A percentile compares a stretch with the other conserved stretches of the same genome.
These are phyloP conservation scores for Tryphoninae sp. DNA, from an alignment of 2,888 invertebrate species.

Conservation along the genomic window DNA sequence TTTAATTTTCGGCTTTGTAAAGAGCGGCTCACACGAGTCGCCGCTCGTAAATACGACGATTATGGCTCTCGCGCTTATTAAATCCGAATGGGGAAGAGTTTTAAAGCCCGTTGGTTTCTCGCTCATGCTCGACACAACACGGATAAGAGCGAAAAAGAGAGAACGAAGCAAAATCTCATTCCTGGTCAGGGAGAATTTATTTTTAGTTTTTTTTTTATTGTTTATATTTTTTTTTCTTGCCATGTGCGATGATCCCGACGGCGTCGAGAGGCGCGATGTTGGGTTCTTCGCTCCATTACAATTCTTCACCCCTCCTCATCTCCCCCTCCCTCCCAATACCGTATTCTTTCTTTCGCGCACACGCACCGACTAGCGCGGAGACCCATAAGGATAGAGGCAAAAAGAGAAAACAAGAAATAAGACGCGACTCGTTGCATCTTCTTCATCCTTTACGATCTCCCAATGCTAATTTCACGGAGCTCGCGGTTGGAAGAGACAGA, in stretches of 20 bases:
- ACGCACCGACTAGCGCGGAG: slow-evolving; percentile 65
- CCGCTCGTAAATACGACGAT: slow-evolving; percentile 79
- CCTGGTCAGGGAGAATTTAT: slow-evolving; percentile 17
- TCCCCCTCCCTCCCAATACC: slow-evolving; percentile 62
- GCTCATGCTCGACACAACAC: slow-evolving; percentile 21
- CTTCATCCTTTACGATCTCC: slow-evolving; percentile 77
- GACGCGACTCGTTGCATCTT: slow-evolving; percentile 61
- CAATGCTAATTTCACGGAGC: slow-evolving; percentile 81
- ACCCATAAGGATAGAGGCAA: slow-evolving; percentile 62
- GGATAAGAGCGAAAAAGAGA: slow-evolving; percentile 2
- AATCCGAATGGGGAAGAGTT: slow-evolving; percentile 69
- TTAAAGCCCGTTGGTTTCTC: slow-evolving; percentile 46
- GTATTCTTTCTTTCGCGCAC: slow-evolving; percentile 62
- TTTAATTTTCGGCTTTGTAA: slow-evolving; percentile 73
- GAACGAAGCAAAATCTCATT: slow-evolving; percentile 52
- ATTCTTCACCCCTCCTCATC: slow-evolving; percentile 49
- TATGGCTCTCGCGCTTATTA: slow-evolving; percentile 78
- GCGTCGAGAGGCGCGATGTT: slow-evolving; percentile 27
- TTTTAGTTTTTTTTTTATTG: slow-evolving; percentile 22
- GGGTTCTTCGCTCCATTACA: slow-evolving; percentile 58
- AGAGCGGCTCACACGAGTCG: slow-evolving; percentile 60
- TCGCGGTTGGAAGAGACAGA: slow-evolving; percentile 69
- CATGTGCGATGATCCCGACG: slow-evolving; percentile 48
- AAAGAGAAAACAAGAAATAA: slow-evolving; percentile 17
- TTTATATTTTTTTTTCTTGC: slow-evolving; percentile 14